Evolutionary conservation across 2,888 invertebrate species (phyloP).

Genomic region (Neoaliturus tenellus): DNA sequence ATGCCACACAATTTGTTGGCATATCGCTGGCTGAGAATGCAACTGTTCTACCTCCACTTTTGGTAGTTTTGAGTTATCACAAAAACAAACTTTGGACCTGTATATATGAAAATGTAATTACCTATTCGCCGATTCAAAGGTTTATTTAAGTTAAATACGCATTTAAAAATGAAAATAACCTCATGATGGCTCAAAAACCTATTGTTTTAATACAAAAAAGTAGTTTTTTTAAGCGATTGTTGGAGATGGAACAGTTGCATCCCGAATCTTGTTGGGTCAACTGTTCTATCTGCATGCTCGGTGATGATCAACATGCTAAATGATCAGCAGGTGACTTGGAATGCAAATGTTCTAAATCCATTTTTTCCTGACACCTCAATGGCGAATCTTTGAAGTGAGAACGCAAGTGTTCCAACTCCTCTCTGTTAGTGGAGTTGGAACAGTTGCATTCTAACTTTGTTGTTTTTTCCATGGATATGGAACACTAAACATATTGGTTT

Average conservation of each 20-base stretch:
- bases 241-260: slow-evolving; percentile 28
- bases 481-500: slow-evolving; percentile 42
- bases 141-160: not conserved
- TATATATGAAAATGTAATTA: too few relatives aligned
- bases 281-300: not conserved
- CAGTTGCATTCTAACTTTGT: not conserved
- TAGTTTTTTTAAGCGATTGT: slow-evolving; percentile 4
- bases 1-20: too few relatives aligned
- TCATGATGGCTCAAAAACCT: too few relatives aligned
- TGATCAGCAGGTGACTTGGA: not conserved
- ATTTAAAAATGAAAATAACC: too few relatives aligned
- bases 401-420: slow-evolving; percentile 34
- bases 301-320: not conserved
- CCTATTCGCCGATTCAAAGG: not conserved
- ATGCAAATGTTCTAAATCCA: slow-evolving; percentile 28
- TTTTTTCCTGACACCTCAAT: slow-evolving; percentile 1
- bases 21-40: too few relatives aligned
- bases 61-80: too few relatives aligned
- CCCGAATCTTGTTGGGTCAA: not conserved
- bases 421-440: slow-evolving; percentile 25
- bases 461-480: slow-evolving; percentile 26
- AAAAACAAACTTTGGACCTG: too few relatives aligned
- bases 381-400: slow-evolving; percentile 13
- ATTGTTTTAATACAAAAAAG: not conserved
- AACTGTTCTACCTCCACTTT: too few relatives aligned